Base-by-base conservation (phyloP, 2,797 vertebrate genomes). In the Orestias chungarensis region DNA sequence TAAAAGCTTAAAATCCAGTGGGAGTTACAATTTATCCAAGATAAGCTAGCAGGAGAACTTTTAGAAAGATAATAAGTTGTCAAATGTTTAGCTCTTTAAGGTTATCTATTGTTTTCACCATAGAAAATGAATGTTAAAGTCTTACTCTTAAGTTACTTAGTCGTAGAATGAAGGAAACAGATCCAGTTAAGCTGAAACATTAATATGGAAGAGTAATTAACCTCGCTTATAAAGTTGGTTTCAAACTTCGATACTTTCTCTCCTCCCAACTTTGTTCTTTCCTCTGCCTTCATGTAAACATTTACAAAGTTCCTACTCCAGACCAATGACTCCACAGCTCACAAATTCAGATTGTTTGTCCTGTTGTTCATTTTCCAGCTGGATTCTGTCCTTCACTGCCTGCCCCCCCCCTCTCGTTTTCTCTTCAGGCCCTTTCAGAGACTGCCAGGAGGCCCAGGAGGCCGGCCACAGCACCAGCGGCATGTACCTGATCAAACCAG, bases 401-500 rank as follows among this genome's bases (percentile, higher is more conserved):
- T 66, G 35, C 55, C 70, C 3, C 27, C 35, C 62, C 27, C 38
- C 69, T 59, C 57, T 57, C 7, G 78, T 68, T 88, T 84, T 79
- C 27, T 73, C 88, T 70, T 55, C 88, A 99, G 98, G 98, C 71
- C 96, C 96, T 0, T 99, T 96, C 89, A 96, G 95, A 89, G 98
- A 99, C 91, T 99, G 98, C 86, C 94, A 96, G 31, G 94, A 95
- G 7, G 97, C 96, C 6, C 96, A 95, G 88, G 95, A 97, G 42
- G 96, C 96, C 0, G 97, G 97, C 70, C 95, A 98, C 72, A 87
- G 90, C 80, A 93, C 83, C 87, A 99, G 96, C 0, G 97, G 97
- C 49, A 96, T 98, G 93, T 99, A 98, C 76, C 93, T 99, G 90
- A 96, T 99, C 89, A 96, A 93, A 85, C 95, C 97, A 7, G 93